Base-by-base conservation (phyloP, 2,113 vertebrate genomes). In the Tragulus kanchil region DNA sequence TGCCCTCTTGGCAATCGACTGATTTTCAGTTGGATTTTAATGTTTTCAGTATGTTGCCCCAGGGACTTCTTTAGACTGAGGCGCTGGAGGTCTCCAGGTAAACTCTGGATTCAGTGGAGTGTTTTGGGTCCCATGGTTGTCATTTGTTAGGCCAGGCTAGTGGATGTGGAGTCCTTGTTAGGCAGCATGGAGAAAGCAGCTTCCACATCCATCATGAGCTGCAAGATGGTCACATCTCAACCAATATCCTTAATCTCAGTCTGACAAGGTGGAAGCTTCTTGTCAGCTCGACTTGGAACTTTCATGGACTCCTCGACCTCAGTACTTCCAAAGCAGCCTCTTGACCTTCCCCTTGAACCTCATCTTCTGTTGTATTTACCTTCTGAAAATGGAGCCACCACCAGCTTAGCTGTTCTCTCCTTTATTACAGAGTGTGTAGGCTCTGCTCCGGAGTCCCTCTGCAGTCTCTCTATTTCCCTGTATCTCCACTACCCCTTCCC, bases 221-320 rank as follows among this genome's bases (percentile, higher is more conserved):
- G 28, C 9, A 0, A 13, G 45, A 25, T 6, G 4, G 36, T 62
- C 48, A 9, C 8, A 45, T 7, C 31, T 69, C 16, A 0, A 0
- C 26, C 36, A 36, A 36, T 36, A 36, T 36, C 36, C 36, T 36
- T 36, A 36, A 36, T 36, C 36, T 36, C 36, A 36, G 36, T 36
- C 36, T 36, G 36, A 36, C 36, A 36, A 36, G 36, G 36, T 36
- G 36, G 36, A 36, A 36, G 36, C 21, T 28, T 31, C 23, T 10
- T 4, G 5, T 23, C 48, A 36, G 31, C 8, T 79, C 13, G 5
- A 4, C 25, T 25, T 9, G 19, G 42, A 52, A 5, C 17, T 42
- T n/a, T 17, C 26, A 7, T 0, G 9, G 8, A 17, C 28, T 58
- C 50, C 42, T 71, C 31, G 16, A 8, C 62, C 48, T 62, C 45